Percentiles rank a stretch among this genome's conserved stretches.
Conservation (phyloP, 1,140 invertebrate genomes). For the Vanessa tameamea region DNA sequence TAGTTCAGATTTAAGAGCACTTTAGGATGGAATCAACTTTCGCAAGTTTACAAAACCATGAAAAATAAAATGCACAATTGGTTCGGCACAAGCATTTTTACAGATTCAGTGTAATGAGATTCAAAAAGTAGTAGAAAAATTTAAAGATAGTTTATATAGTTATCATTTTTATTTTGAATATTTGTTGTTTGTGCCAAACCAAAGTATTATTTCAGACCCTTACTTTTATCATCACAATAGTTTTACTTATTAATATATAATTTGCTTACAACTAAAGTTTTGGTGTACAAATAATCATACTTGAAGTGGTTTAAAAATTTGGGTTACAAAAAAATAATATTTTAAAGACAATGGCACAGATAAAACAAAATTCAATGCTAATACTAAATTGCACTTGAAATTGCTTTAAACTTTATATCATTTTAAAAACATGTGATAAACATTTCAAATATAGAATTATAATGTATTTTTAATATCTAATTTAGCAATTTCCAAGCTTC, state of each 20-base stretch:
- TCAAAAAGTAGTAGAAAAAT: slow-evolving; percentile 28
- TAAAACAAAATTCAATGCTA: slow-evolving; percentile 52
- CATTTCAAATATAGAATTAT: slow-evolving; percentile 24
- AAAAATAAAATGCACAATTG: slow-evolving; percentile 58
- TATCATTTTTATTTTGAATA: neutral
- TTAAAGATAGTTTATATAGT: neutral
- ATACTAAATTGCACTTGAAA: slow-evolving; percentile 59
- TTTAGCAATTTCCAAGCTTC: slow-evolving; percentile 30
- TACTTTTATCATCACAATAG: slow-evolving; percentile 73
- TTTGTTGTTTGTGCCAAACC: slow-evolving; percentile 60
- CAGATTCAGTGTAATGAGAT: slow-evolving; percentile 35
- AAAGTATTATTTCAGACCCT: slow-evolving; percentile 63
- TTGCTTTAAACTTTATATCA: slow-evolving; percentile 38
- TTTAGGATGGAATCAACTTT: slow-evolving; percentile 78
- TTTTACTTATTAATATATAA: slow-evolving; percentile 45
- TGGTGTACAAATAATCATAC: slow-evolving; percentile 31
- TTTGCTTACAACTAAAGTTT: slow-evolving; percentile 41
- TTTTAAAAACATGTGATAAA: slow-evolving; percentile 44
- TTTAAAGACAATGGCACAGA: slow-evolving; percentile 58
- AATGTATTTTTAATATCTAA: slow-evolving; percentile 24
- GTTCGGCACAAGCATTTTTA: slow-evolving; percentile 52
- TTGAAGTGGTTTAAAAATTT: slow-evolving; percentile 33
- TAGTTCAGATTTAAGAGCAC: slow-evolving; percentile 77
- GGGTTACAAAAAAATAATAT: neutral
- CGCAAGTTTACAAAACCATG: slow-evolving; percentile 62